These are phyloP conservation scores for Aphodius granarius DNA, from an alignment of 2,888 invertebrate genomes.

Conservation along the genomic window DNA sequence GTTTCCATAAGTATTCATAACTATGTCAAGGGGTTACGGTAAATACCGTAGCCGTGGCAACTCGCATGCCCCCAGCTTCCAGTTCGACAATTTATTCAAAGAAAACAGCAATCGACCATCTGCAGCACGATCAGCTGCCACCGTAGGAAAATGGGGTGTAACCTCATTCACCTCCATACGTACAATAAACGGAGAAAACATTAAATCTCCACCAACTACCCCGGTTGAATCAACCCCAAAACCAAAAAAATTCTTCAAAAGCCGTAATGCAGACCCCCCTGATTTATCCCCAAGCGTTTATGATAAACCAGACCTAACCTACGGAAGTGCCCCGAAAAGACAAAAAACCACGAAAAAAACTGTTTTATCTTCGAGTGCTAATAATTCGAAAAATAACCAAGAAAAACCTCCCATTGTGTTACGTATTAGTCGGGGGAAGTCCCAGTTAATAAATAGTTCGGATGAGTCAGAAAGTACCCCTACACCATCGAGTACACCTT, in stretches of 20 bases:
- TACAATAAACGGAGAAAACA: conserved; percentile 66
- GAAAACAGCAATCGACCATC: conserved; percentile 86
- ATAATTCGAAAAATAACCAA: conserved; percentile 39
- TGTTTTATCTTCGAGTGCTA: conserved; percentile 47
- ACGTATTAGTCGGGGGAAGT: conserved; percentile 79
- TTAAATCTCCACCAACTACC: conserved; percentile 16
- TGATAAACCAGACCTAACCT: conserved; percentile 35
- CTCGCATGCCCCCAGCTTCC: conserved; percentile 57
- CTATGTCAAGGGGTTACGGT: conserved; percentile 56
- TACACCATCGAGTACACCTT: conserved; percentile 62
- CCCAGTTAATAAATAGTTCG: conserved; percentile 56
- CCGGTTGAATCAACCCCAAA: conserved; percentile 53
- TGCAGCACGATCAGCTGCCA: conserved; percentile 86
- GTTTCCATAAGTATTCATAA: conserved; percentile 12
- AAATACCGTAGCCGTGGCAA: conserved; percentile 51
- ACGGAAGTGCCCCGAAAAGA: conserved; percentile 39
- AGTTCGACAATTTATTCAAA: conserved; percentile 67
- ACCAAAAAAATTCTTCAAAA: conserved; percentile 90
- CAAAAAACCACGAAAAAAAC: conserved; percentile 44
- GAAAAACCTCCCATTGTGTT: conserved; percentile 78
- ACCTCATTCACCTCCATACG: conserved; percentile 91
- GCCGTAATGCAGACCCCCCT: conserved; percentile 70
- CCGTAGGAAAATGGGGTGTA: conserved; percentile 92
- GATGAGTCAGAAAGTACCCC: conserved; percentile 53
- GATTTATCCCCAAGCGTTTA: conserved; percentile 49